Percentiles rank a stretch among this genome's conserved stretches.
Evolutionary conservation across 2,113 vertebrate species (phyloP).

Genomic region (Indicator indicator): DNA sequence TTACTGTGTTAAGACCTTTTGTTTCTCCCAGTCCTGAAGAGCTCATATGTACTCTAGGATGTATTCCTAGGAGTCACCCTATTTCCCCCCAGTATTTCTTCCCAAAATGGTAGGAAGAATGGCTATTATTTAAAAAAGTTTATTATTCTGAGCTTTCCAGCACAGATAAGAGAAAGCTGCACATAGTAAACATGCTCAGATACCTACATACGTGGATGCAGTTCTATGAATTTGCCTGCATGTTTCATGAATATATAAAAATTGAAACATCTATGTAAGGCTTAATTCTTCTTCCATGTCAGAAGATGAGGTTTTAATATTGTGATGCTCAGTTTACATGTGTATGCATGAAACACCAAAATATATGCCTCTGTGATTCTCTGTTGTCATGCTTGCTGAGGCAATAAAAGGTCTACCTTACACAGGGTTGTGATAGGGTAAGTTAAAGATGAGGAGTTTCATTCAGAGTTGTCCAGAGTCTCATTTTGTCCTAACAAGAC

Average conservation of each 20-base stretch:
- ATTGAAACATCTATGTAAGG: not conserved
- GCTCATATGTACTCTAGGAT: not conserved
- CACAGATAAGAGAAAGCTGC: not conserved
- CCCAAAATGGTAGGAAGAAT: not conserved
- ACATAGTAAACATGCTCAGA: not conserved
- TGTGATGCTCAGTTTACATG: not conserved
- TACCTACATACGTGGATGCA: not conserved
- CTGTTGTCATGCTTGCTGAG: not conserved
- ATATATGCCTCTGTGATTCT: rapidly evolving
- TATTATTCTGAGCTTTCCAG: not conserved
- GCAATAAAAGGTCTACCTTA: not conserved
- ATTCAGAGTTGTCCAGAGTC: not conserved
- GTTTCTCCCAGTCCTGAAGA: not conserved
- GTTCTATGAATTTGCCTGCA: not conserved
- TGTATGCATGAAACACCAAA: not conserved
- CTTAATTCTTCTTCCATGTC: not conserved
- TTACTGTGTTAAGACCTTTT: not conserved
- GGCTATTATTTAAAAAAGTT: not conserved
- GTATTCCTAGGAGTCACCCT: not conserved
- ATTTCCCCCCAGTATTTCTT: not conserved
- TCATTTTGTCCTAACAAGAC: not conserved
- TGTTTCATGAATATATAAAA: not conserved
- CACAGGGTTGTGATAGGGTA: not conserved
- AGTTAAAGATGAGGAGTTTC: not conserved
- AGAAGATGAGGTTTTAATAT: not conserved